Percentiles rank a stretch among this genome's conserved stretches.
Conservation (phyloP, 1,140 invertebrate species). For the Stegodyphus dumicola region DNA sequence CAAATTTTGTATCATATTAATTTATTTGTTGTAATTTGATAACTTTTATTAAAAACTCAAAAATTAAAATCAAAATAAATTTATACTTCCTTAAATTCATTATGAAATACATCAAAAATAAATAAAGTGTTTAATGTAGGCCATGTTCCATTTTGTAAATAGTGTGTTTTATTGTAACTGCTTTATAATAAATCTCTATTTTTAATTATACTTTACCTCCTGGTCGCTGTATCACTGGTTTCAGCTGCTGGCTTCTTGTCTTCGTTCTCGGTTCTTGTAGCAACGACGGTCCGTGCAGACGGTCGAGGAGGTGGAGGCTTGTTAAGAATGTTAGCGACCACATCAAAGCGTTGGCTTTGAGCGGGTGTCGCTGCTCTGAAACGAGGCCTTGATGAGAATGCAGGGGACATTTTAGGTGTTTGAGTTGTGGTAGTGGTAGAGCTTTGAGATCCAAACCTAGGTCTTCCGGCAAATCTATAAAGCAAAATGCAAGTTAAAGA, state of each 20-base stretch:
- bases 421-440: background rate
- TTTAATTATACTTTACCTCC: background rate
- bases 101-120: no score
- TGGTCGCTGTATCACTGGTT: background rate
- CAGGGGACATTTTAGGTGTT: background rate
- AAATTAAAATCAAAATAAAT: no score
- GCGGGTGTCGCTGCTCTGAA: slow-evolving; percentile 26
- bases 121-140: no score
- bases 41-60: no score
- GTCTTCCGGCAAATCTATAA: slow-evolving; percentile 10
- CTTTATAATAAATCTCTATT: no score
- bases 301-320: background rate
- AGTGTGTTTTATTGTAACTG: no score
- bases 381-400: background rate
- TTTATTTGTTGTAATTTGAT: no score
- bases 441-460: slow-evolving; percentile 29
- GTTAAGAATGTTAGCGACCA: slow-evolving; percentile 42
- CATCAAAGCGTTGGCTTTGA: slow-evolving; percentile 36
- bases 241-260: background rate
- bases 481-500: background rate
- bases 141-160: no score
- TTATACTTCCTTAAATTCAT: no score
- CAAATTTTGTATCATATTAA: no score
- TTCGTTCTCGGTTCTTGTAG: background rate
- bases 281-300: background rate